Evolutionary conservation across 2,797 vertebrate species (phyloP), one percentile per base, ranked within the genome.

Genomic region (Sebastes vulpes): DNA sequence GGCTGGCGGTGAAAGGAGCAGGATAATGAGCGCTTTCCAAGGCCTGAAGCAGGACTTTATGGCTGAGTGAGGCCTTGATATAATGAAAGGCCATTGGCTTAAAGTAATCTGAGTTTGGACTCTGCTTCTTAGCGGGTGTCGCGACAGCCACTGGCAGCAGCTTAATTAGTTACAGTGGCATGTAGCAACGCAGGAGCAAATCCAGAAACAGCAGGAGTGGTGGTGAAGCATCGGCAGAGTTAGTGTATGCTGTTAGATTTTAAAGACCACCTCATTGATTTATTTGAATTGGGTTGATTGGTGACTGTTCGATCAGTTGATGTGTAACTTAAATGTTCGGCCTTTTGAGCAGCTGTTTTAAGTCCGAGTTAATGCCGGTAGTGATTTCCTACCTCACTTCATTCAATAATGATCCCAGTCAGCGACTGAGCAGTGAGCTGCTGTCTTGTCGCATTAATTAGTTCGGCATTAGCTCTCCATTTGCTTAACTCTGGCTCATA

Each of bases 31-130:
- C 42, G 14, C 72, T 88, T 89, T 84, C 82, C 65, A 64, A 75
- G 79, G 77, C 85, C 74, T 60, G 20, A 70, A 84, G 89, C 82
- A 78, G 48, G 82, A 90, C 89, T 87, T 87, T 83, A 67, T 81
- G 60, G 85, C 80, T 77, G 82, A 82, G 72, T 70, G 57, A 78
- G 79, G 77, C 79, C 84, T 82, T 84, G 77, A 85, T 86, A 46
- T 77, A 85, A 92, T 88, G 85, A 93, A 93, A 93, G 86, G 80
- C 82, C 92, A 79, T 60, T 78, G 87, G 81, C 85, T 89, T 87
- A 76, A 84, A 91, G 82, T 88, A 90, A 91, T 93, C 90, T 29
- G 1, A 68, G 76, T 93, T 86, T 92, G 82, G 88, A 87, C 89
- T 84, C 81, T 79, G 80, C 77, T 80, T 86, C 81, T 83, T 73